These are phyloP conservation scores for Myiothlypis chrysogaster DNA, from an alignment of 2,797 vertebrate species.

Conservation along the genomic window DNA sequence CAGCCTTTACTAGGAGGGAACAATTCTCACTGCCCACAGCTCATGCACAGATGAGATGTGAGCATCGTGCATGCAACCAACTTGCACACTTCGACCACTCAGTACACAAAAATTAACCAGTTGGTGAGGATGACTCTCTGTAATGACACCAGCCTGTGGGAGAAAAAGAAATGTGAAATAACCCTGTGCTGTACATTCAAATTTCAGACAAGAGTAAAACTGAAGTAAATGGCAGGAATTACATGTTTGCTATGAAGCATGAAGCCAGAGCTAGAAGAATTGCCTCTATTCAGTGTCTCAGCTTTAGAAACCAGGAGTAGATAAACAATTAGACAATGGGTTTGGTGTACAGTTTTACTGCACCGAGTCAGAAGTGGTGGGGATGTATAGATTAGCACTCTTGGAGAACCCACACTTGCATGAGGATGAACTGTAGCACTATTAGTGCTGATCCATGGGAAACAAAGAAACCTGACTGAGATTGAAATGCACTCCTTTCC, in stretches of 20 bases:
- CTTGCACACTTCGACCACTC: background rate
- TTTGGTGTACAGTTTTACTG: background rate
- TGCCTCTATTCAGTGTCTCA: constrained; percentile 35
- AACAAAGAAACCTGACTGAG: background rate
- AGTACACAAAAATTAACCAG: background rate
- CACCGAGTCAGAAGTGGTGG: background rate
- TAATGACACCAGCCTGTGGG: background rate
- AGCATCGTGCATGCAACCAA: background rate
- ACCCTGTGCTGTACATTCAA: background rate
- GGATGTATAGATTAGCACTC: background rate
- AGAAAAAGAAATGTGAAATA: background rate
- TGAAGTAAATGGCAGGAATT: constrained; percentile 40
- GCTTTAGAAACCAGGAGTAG: background rate
- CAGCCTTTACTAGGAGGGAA: background rate
- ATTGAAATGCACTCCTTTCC: background rate
- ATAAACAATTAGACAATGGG: background rate
- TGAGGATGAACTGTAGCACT: background rate
- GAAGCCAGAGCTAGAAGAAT: constrained; percentile 55
- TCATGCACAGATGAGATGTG: background rate
- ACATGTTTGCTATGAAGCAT: constrained; percentile 17
- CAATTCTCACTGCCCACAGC: background rate
- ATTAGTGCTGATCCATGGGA: background rate
- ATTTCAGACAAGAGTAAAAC: constrained; percentile 20
- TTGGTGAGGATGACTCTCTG: background rate
- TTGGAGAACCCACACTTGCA: background rate